Evolutionary conservation across 2,888 invertebrate genomes (phyloP).

Genomic region (Galeopsomyia nigrocyanea): DNA sequence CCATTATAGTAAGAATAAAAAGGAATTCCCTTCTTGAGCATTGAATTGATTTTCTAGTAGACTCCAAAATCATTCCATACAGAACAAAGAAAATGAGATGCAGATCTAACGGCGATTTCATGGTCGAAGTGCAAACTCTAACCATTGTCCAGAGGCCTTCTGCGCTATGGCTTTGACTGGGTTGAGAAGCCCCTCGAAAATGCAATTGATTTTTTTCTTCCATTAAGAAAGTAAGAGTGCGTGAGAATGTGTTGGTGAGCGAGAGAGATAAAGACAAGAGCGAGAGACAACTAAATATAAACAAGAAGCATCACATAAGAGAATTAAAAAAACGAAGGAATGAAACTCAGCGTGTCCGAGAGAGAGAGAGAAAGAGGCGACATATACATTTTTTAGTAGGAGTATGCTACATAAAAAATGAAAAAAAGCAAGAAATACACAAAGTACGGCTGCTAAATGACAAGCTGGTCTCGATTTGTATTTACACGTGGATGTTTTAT

Average conservation of each 20-base stretch:
- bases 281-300: conserved; percentile 27
- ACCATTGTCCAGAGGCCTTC: conserved; percentile 28
- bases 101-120: conserved; percentile 24
- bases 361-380: conserved; percentile 43
- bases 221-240: conserved; percentile 46
- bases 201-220: conserved; percentile 49
- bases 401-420: conserved; percentile 53
- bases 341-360: conserved; percentile 46
- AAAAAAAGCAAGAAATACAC: conserved; percentile 51
- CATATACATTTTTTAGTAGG: conserved; percentile 59
- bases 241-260: conserved; percentile 8
- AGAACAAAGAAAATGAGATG: conserved; percentile 8
- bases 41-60: conserved; percentile 39
- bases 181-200: conserved; percentile 35
- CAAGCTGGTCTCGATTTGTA: conserved; percentile 51
- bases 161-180: conserved; percentile 18
- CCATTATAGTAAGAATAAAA: conserved; percentile 41
- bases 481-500: conserved; percentile 29
- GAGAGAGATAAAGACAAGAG: conserved; percentile 1
- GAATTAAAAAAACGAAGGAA: conserved; percentile 30
- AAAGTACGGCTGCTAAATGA: conserved; percentile 54
- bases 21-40: conserved; percentile 24
- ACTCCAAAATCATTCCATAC: conserved; percentile 45
- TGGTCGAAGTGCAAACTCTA: conserved; percentile 41
- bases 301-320: conserved; percentile 49